Evolutionary conservation across 2,888 invertebrate genomes (phyloP), one percentile per base, ranked within the genome.

Genomic region (Drosophila borealis): DNA sequence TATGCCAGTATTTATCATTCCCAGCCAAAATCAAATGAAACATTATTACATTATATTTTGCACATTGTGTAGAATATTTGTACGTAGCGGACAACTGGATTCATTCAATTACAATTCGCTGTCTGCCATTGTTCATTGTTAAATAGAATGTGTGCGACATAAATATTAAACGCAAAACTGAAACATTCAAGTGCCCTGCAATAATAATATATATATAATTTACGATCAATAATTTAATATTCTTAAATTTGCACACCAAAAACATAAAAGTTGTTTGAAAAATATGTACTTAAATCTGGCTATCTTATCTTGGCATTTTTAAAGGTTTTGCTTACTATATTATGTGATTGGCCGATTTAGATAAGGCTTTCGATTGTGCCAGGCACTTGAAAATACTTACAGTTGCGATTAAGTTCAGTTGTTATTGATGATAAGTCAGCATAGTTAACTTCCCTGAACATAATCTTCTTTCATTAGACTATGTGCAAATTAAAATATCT

Each of bases 1-100:
- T 89, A 87, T 89, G 68, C 56, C 61, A 41, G 49, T 61, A 87
- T 89, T 80, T 88, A 87, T 88, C 69, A 82, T 85, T 56, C 45
- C 59, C 48, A 44, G 81, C 76, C 66, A 80, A 76, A 82, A 80
- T 62, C 61, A 61, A 72, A 79, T 56, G 68, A 64, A 88, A 82
- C 83, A 80, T 78, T 87, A 81, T 79, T 80, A 71, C 82, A 61
- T 73, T 62, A 44, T 70, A 74, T 59, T 85, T 70, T 81, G 86
- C 88, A 79, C 82, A 88, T 70, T 88, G 61, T 67, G 67, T 78
- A 51, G 56, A 72, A 17, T 41, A 6, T 25, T 25, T 25, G 25
- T 6, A 25, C 41, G 25, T 2, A 6, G 25, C 25, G 25, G 6
- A 25, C 39, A 8, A 74, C 80, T 83, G 89, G 0, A 83, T 83